phyloP scores from a whole-genome alignment of 2,113 vertebrate species.

The Canis aureus region DNA sequence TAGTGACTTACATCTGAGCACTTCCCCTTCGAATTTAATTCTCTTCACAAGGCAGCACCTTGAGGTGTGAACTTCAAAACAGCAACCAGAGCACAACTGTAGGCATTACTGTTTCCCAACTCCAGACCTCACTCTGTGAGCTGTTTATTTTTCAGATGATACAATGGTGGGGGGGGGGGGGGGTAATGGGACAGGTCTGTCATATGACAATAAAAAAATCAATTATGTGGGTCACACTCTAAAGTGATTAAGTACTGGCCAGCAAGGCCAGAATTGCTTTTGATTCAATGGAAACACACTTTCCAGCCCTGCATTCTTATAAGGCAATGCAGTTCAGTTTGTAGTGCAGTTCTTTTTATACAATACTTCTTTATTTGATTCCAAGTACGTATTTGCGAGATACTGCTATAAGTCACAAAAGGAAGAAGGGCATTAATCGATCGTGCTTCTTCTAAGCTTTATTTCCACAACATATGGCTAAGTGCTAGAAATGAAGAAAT shows the following conservation, averaged over 20 bases:
- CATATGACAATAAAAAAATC: constrained; percentile 70
- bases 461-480: neutral
- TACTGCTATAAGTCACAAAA: constrained; percentile 14
- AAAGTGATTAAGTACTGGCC: constrained; percentile 66
- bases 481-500: constrained; percentile 56
- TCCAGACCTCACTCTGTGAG: neutral
- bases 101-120: constrained; percentile 13
- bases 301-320: constrained; percentile 28
- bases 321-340: constrained; percentile 2
- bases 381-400: constrained; percentile 8
- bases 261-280: constrained; percentile 8
- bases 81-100: neutral
- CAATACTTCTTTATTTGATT: constrained; percentile 58
- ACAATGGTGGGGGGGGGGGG: constrained; percentile 48
- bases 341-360: constrained; percentile 30
- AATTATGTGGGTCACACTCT: constrained; percentile 61
- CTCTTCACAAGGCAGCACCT: constrained; percentile 45
- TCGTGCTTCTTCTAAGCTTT: constrained; percentile 55
- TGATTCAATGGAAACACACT: constrained; percentile 69
- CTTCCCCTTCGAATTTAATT: constrained; percentile 38
- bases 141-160: constrained; percentile 67
- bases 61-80: constrained; percentile 57
- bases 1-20: neutral
- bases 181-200: neutral
- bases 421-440: constrained; percentile 49